Evolutionary conservation across 2,113 vertebrate species (phyloP).

Genomic region (Actenoides hombroni): DNA sequence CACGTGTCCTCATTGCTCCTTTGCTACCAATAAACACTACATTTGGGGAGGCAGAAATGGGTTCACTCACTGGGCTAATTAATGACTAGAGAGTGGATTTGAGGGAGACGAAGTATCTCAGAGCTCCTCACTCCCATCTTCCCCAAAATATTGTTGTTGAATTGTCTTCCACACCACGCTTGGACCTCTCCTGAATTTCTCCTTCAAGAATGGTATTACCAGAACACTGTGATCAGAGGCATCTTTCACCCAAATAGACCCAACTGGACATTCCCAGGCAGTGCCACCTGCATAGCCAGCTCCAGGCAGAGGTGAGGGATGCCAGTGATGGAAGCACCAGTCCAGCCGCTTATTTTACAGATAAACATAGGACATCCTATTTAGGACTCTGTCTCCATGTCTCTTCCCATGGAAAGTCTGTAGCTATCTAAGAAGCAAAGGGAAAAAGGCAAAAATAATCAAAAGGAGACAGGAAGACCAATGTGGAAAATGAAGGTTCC

Average conservation of each 20-base stretch:
- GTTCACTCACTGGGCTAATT: not conserved
- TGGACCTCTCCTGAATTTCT: not conserved
- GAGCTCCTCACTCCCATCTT: not conserved
- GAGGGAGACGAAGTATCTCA: not conserved
- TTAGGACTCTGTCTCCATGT: fast-evolving
- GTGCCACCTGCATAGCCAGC: not conserved
- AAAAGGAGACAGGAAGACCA: not conserved
- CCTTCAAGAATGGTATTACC: not conserved
- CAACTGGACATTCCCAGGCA: not conserved
- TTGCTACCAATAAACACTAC: not conserved
- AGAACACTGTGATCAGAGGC: not conserved
- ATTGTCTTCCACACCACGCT: fast-evolving
- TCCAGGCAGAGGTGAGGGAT: not conserved
- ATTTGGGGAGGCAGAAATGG: not conserved
- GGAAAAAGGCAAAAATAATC: not conserved
- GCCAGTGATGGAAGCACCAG: not conserved
- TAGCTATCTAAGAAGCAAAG: not conserved
- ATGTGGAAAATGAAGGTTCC: not conserved
- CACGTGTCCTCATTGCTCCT: fast-evolving
- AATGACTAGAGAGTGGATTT: not conserved
- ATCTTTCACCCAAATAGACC: not conserved
- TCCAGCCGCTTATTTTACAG: not conserved
- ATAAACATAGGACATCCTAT: not conserved
- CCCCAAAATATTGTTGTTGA: fast-evolving
- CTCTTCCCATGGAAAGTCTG: not conserved